Base-by-base conservation (phyloP, 2,113 vertebrate genomes). In the Cnemophilus loriae region DNA sequence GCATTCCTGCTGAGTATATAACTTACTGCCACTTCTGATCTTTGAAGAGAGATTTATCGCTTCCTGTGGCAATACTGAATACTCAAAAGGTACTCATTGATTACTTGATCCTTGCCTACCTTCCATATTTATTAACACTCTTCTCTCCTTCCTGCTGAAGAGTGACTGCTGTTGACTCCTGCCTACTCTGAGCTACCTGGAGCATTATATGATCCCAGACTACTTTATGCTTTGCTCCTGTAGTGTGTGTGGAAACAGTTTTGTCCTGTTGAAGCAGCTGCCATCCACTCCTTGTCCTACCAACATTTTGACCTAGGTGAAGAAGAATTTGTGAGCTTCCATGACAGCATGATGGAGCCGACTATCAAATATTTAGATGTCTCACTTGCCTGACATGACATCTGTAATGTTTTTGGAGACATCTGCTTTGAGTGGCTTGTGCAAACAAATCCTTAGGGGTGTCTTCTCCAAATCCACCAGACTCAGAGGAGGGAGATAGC, bases 51-150 rank as follows among this genome's bases (percentile, higher is more conserved):
- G 75, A 65, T 93, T 65, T 91, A n/a, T 93, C 14, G 65, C 82
- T 94, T 94, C 87, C 70, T 69, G 78, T 93, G 82, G 74, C 79
- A 76, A 76, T 93, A 91, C 82, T 81, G 87, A 95, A 94, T 94
- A 53, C 87, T 87, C 69, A 71, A 71, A 89, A 95, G 95, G 88
- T 95, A 88, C 90, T 91, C 49, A 13, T n/a, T 90, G 90, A 83
- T 95, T 92, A 35, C 79, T 94, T 85, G 63, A 61, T 88, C 85
- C 46, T 89, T 91, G 57, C 90, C 84, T 91, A n/a, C 65, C 61
- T 93, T 59, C 87, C 24, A 2, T 52, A 23, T 71, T 73, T 53
- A 19, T 79, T 61, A 76, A 61, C 20, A 61, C 21, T 22, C 50
- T 65, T 42, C 37, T 65, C 32, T 85, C 44, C 46, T 56, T 83